These are phyloP conservation scores for Cryptocephalus moraei DNA, from an alignment of 2,888 invertebrate species.

Conservation along the genomic window DNA sequence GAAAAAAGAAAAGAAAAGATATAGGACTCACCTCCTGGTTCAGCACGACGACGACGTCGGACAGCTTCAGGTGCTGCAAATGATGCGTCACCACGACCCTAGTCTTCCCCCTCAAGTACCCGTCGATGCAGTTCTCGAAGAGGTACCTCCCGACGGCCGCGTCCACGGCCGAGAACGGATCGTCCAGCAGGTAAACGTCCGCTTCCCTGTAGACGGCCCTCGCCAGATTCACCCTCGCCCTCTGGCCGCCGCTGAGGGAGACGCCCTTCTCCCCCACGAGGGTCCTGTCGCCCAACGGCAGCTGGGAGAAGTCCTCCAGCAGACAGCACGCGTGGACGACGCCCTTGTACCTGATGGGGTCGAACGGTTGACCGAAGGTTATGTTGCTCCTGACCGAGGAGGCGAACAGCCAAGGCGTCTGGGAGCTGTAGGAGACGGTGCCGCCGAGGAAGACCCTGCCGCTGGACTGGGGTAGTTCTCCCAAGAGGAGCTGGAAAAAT, in stretches of 20 bases:
- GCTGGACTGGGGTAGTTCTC: constrained; percentile 44
- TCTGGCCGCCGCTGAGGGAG: constrained; percentile 8
- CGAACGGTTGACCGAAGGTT: constrained; percentile 49
- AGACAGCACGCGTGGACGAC: constrained; percentile 35
- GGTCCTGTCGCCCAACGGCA: constrained; percentile 1
- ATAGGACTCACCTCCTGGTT: constrained; percentile 42
- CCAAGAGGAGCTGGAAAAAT: constrained; percentile 33
- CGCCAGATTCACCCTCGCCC: constrained; percentile 8
- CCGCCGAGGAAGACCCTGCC: constrained; percentile 47
- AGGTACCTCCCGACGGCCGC: constrained; percentile 31
- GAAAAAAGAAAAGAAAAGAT: too few relatives aligned
- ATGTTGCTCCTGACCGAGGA: constrained; percentile 57
- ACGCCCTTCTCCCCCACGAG: constrained; percentile 5
- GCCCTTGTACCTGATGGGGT: constrained; percentile 37
- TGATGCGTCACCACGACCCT: constrained; percentile 81
- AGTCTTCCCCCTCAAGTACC: constrained; percentile 48
- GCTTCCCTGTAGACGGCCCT: constrained; percentile 4
- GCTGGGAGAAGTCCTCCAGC: constrained; percentile 4
- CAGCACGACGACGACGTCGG: constrained; percentile 55
- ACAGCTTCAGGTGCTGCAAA: constrained; percentile 61
- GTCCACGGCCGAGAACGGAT: constrained; percentile 10
- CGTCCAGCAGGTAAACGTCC: constrained; percentile 5
- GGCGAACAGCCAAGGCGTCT: constrained; percentile 57
- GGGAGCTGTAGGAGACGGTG: constrained; percentile 48
- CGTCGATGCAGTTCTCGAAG: constrained; percentile 58